Evolutionary conservation across 2,113 vertebrate species (phyloP).

Genomic region (Rutilus rutilus): DNA sequence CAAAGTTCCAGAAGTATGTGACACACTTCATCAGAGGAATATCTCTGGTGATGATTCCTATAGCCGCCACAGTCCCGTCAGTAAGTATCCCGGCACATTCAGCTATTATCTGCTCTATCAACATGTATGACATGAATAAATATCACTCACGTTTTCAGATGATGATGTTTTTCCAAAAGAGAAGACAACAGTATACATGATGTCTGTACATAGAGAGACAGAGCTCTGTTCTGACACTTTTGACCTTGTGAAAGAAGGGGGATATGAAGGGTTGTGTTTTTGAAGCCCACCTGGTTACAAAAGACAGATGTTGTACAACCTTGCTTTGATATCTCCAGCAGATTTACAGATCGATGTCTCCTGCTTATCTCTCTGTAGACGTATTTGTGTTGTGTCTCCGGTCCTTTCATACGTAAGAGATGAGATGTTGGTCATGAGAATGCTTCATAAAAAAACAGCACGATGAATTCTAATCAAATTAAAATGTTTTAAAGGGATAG

Average conservation of each 20-base stretch:
- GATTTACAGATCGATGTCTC: not conserved
- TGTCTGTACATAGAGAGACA: not conserved
- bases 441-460: not conserved
- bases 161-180: not conserved
- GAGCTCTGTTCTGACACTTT: not conserved
- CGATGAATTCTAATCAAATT: not conserved
- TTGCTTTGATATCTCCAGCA: not conserved
- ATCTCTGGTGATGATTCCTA: constrained; percentile 86
- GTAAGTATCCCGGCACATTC: constrained; percentile 72
- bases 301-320: not conserved
- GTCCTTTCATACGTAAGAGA: not conserved
- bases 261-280: not conserved
- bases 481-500: not conserved
- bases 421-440: not conserved
- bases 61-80: constrained; percentile 88
- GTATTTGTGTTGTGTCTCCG: constrained; percentile 2
- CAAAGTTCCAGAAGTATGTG: constrained; percentile 77
- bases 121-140: constrained; percentile 3
- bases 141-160: not conserved
- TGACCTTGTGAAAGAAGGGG: not conserved
- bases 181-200: not conserved
- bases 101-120: not conserved
- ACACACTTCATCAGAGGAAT: constrained; percentile 78
- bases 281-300: not conserved
- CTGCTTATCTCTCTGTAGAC: not conserved